These are phyloP conservation scores for Linepithema humile DNA, from an alignment of 1,140 invertebrate genomes.

Conservation along the genomic window DNA sequence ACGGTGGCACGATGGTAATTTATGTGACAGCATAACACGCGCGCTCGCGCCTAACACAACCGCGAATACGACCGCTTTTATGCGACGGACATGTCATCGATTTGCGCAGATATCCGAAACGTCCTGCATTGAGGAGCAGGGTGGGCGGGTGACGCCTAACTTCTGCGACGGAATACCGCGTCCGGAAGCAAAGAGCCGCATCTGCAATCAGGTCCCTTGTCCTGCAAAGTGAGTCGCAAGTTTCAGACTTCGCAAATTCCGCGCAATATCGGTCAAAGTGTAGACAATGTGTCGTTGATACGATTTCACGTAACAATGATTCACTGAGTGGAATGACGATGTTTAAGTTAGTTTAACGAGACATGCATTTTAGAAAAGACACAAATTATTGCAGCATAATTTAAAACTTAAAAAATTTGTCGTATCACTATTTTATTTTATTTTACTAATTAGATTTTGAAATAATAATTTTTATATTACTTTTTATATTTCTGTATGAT, in stretches of 20 bases:
- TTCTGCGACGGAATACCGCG: constrained; percentile 80
- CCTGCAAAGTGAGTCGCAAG: constrained; percentile 78
- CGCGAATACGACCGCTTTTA: constrained; percentile 45
- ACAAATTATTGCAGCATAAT: not conserved
- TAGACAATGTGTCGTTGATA: not conserved
- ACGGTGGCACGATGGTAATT: constrained; percentile 81
- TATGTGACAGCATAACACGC: constrained; percentile 19
- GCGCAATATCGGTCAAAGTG: not conserved
- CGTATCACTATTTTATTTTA: not conserved
- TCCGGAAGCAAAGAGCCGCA: constrained; percentile 76
- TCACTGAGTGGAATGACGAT: not conserved
- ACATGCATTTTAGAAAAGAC: no score
- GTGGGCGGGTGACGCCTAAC: constrained; percentile 80
- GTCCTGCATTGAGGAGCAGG: constrained; percentile 81
- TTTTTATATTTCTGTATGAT: not conserved
- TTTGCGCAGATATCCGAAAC: constrained; percentile 76
- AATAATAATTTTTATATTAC: not conserved
- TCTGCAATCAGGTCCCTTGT: constrained; percentile 83
- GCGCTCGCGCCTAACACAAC: constrained; percentile 9
- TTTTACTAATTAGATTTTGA: not conserved
- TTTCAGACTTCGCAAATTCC: not conserved
- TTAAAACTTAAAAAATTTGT: not conserved
- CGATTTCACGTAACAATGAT: not conserved
- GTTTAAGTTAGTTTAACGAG: not conserved
- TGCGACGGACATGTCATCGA: constrained; percentile 26